Conservation (phyloP, 2,797 vertebrate genomes). For the Gorsachius magnificus region DNA sequence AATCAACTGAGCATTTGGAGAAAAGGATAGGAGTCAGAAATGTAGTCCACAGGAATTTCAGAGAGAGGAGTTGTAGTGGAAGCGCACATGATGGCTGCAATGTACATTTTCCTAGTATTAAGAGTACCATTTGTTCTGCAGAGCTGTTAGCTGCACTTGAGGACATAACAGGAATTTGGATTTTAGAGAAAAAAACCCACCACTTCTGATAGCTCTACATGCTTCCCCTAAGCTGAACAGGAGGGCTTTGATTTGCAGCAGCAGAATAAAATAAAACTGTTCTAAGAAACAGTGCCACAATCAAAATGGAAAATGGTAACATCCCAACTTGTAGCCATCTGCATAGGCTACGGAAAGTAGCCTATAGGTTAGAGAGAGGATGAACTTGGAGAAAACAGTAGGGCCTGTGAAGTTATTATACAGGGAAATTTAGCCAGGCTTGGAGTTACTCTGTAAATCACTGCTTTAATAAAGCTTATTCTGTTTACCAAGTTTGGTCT, state of each 20-base stretch:
- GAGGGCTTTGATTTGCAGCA: not conserved
- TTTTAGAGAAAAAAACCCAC: not conserved
- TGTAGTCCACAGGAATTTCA: not conserved
- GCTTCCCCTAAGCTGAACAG: not conserved
- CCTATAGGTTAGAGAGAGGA: not conserved
- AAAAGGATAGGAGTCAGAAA: not conserved
- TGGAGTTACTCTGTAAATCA: not conserved
- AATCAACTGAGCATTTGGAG: not conserved
- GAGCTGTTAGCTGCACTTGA: not conserved
- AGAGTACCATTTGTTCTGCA: not conserved
- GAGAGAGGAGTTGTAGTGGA: not conserved
- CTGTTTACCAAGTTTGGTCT: constrained; percentile 5
- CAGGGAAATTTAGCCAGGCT: not conserved
- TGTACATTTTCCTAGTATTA: not conserved
- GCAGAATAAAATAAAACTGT: not conserved
- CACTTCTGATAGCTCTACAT: not conserved
- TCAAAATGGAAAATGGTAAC: not conserved
- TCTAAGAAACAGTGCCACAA: not conserved
- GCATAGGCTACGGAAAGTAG: not conserved
- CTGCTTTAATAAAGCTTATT: not conserved
- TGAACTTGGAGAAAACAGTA: not conserved
- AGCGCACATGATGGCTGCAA: not conserved
- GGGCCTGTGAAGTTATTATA: not conserved
- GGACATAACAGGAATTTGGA: not conserved
- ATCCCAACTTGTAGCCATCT: not conserved